These are phyloP conservation scores for Gryon sp. DNA, from an alignment of 1,140 invertebrate species.

Conservation along the genomic window DNA sequence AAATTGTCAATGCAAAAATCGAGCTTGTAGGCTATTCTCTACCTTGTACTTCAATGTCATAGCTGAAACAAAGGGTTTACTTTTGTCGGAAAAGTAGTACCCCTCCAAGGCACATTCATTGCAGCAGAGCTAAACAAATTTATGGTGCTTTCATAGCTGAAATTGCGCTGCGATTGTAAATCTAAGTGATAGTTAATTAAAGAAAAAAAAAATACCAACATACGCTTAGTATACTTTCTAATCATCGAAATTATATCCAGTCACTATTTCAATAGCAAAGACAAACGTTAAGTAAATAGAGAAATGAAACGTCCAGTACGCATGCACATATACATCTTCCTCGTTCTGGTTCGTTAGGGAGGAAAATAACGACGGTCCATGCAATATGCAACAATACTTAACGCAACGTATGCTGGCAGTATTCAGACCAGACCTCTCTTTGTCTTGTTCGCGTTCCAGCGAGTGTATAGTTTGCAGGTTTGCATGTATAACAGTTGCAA, in stretches of 20 bases:
- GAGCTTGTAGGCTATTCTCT: constrained; percentile 15
- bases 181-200: constrained; percentile 23
- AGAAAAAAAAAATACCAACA: too few relatives aligned
- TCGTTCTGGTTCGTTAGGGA: constrained; percentile 67
- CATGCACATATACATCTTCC: constrained; percentile 63
- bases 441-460: constrained; percentile 58
- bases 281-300: constrained; percentile 29
- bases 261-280: constrained; percentile 36
- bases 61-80: constrained; percentile 25
- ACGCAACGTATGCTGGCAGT: constrained; percentile 58
- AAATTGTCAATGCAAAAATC: constrained; percentile 20
- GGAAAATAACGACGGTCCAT: constrained; percentile 67
- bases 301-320: constrained; percentile 63
- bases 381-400: constrained; percentile 69
- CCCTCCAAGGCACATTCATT: constrained; percentile 16
- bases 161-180: constrained; percentile 19
- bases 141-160: constrained; percentile 6
- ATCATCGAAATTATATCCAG: constrained; percentile 42
- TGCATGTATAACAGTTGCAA: constrained; percentile 34
- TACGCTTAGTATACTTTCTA: constrained; percentile 38
- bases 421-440: constrained; percentile 63
- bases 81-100: constrained; percentile 5
- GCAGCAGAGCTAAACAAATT: constrained; percentile 9
- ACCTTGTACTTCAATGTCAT: constrained; percentile 23
- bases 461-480: constrained; percentile 41